Evolutionary conservation across 1,140 invertebrate genomes (phyloP).

Genomic region (Drosophila paulistorum): DNA sequence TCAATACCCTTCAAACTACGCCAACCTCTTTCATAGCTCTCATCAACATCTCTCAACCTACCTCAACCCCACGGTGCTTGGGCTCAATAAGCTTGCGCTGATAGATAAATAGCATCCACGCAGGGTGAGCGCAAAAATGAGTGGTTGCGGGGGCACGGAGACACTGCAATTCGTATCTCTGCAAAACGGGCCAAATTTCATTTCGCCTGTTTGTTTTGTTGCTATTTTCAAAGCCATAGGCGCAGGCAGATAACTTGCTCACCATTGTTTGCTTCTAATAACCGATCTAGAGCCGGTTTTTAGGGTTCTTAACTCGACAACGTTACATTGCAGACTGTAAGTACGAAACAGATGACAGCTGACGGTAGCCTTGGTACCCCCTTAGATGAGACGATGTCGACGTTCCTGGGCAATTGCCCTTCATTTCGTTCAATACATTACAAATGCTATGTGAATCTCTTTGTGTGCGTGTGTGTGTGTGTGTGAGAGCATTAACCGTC

Average conservation of each 20-base stretch:
- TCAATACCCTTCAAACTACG: slow-evolving; percentile 32
- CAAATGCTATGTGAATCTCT: slow-evolving; percentile 7
- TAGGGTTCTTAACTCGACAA: too few species aligned
- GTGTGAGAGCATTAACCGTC: slow-evolving; percentile 40
- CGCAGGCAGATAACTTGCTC: not conserved
- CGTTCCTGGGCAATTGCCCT: not conserved
- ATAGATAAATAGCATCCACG: slow-evolving; percentile 50
- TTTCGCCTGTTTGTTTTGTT: not conserved
- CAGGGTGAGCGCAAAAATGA: slow-evolving; percentile 1
- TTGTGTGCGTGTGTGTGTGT: slow-evolving; percentile 1
- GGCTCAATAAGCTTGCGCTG: slow-evolving; percentile 38
- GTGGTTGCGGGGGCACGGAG: not conserved
- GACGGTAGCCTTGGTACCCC: not conserved
- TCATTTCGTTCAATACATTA: slow-evolving; percentile 5
- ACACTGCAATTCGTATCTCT: slow-evolving; percentile 47
- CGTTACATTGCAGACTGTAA: too few species aligned
- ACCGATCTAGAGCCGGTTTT: too few species aligned
- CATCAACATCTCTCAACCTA: not conserved
- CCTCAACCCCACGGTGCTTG: not conserved
- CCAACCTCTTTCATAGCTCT: not conserved
- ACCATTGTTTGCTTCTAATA: too few species aligned
- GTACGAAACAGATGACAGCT: too few species aligned
- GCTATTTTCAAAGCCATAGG: not conserved
- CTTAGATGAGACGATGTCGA: not conserved
- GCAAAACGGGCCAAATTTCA: slow-evolving; percentile 42